Evolutionary conservation across 2,797 vertebrate genomes (phyloP).

Genomic region (Sebastes minor): DNA sequence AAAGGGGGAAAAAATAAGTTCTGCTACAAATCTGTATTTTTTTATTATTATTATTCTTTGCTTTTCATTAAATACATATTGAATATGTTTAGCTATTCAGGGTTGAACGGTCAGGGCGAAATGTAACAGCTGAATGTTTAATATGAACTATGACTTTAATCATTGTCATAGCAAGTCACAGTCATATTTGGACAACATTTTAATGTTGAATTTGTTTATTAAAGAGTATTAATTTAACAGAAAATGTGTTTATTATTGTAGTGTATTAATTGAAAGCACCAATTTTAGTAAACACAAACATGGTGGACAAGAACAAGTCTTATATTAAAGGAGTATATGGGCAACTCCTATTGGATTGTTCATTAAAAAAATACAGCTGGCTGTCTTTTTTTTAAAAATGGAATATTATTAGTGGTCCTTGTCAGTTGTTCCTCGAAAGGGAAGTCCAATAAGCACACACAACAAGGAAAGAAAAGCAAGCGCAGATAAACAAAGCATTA

Average conservation of each 20-base stretch:
- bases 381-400: neutral
- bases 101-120: neutral
- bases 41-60: neutral
- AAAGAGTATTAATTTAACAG: neutral
- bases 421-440: neutral
- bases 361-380: neutral
- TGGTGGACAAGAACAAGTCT: neutral
- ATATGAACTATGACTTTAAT: neutral
- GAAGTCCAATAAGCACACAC: neutral
- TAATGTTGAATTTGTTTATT: neutral
- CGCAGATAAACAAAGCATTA: conserved; percentile 14
- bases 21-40: neutral
- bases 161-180: neutral
- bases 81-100: neutral
- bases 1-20: neutral
- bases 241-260: neutral
- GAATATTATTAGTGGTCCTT: neutral
- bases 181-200: neutral
- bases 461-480: neutral
- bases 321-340: neutral
- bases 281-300: neutral
- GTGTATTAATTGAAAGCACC: neutral
- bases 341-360: neutral
- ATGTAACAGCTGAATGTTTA: neutral
- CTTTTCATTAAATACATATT: neutral